Conservation (phyloP, 1,140 invertebrate species). For the Meloidogyne hapla region DNA sequence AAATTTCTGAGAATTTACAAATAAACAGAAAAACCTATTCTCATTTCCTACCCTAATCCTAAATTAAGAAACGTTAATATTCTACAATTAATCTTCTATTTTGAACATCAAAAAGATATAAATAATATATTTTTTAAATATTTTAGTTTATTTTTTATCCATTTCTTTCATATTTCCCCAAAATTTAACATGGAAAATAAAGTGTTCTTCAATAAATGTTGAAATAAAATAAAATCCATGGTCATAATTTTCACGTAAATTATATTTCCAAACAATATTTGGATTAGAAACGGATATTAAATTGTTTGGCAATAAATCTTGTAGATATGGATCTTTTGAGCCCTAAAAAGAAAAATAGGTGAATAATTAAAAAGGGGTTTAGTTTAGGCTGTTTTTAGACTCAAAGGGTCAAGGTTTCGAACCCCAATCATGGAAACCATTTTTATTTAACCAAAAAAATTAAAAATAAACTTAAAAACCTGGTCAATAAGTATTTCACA, state of each 20-base stretch:
- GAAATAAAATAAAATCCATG: slow-evolving; percentile 93
- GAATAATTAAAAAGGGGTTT: too few relatives aligned
- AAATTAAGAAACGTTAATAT: too few relatives aligned
- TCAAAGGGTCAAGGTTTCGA: too few relatives aligned
- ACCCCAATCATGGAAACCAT: too few relatives aligned
- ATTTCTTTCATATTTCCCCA: slow-evolving; percentile 1
- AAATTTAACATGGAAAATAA: slow-evolving; percentile 66
- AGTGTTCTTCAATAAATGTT: slow-evolving; percentile 88
- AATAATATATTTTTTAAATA: too few relatives aligned
- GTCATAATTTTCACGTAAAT: slow-evolving; percentile 82
- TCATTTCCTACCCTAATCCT: too few relatives aligned
- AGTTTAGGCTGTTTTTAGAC: too few relatives aligned
- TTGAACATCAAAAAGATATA: too few relatives aligned
- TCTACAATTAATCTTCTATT: too few relatives aligned
- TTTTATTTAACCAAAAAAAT: not conserved
- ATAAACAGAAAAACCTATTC: too few relatives aligned
- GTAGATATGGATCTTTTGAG: slow-evolving; percentile 76
- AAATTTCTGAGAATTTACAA: too few relatives aligned
- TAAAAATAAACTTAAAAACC: slow-evolving; percentile 72
- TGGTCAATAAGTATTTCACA: slow-evolving; percentile 85
- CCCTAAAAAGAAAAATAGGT: slow-evolving; percentile 11
- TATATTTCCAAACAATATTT: slow-evolving; percentile 74
- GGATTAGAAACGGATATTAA: slow-evolving; percentile 72
- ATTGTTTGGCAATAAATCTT: slow-evolving; percentile 82
- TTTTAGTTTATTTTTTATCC: not conserved